Conservation (phyloP, 1,140 invertebrate genomes). For the Rhyzopertha dominica region DNA sequence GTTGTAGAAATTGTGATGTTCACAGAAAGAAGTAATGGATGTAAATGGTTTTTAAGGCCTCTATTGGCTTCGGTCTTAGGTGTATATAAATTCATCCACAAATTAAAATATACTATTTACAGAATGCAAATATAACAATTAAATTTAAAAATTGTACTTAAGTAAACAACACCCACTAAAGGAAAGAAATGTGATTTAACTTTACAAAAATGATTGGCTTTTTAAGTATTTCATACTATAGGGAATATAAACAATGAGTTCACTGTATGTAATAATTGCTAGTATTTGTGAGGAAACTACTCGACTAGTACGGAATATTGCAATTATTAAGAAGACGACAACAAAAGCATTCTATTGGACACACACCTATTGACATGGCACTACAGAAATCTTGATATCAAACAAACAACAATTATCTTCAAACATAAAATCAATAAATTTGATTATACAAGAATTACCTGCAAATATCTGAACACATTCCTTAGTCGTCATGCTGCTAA, state of each 20-base stretch:
- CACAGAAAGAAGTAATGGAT: constrained; percentile 20
- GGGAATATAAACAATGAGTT: too few relatives aligned
- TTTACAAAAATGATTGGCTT: constrained; percentile 18
- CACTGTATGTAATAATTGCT: too few relatives aligned
- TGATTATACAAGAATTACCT: not conserved
- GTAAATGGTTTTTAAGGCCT: constrained; percentile 38
- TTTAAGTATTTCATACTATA: too few relatives aligned
- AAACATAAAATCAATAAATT: constrained; percentile 3
- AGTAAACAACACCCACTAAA: constrained; percentile 26
- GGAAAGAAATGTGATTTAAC: constrained; percentile 9
- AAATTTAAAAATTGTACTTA: constrained; percentile 33
- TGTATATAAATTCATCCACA: constrained; percentile 29
- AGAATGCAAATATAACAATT: constrained; percentile 27
- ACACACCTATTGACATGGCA: too few relatives aligned
- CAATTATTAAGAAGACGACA: constrained; percentile 26
- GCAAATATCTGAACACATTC: not conserved
- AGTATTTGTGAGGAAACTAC: too few relatives aligned
- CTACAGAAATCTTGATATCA: too few relatives aligned
- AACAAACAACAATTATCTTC: too few relatives aligned
- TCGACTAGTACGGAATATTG: constrained; percentile 2
- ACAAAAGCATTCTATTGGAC: too few relatives aligned
- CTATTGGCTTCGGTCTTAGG: constrained; percentile 42
- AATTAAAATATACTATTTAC: constrained; percentile 34
- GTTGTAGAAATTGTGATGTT: constrained; percentile 18
- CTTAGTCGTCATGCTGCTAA: not conserved